Evolutionary conservation across 2,113 vertebrate species (phyloP), one percentile per base, ranked within the genome.

Genomic region (Cranoglanis bouderius): DNA sequence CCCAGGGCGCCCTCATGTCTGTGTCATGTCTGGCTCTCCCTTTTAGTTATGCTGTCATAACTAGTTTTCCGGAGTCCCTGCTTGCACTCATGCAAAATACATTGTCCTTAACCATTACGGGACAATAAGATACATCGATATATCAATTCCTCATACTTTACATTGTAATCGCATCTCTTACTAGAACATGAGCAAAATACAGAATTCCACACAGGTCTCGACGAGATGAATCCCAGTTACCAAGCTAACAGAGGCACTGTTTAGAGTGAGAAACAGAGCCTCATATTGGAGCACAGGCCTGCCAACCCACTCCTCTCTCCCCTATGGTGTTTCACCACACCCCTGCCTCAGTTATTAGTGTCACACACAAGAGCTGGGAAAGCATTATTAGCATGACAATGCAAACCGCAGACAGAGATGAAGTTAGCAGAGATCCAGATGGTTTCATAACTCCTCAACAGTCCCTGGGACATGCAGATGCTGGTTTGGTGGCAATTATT

Each of bases 321-420:
- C 77, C 85, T 83, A 82, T 82, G 65, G 75, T 67, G 85, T 88
- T 88, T 89, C 80, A 81, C 84, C 84, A 83, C 85, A 80, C 77
- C 77, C 32, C 63, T 87, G 77, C 82, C 72, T 90, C 67, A 83
- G 82, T 85, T 89, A 87, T 70, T 89, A 89, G 61, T 67, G 89
- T 89, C 84, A 85, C 82, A 89, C 55, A 85, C 63, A 81, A 87
- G 86, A 84, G 38, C 78, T 89, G 55, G 86, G 84, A 86, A 84
- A 40, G 80, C 83, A 81, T 92, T 92, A 92, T 88, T 85, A 89
- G 77, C 88, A 90, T 92, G 91, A 87, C 84, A 89, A 89, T 35
- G 86, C 61, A 86, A 89, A 89, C 88, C 86, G 16, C 91, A 91
- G 87, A 85, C 83, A 81, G 82, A 84, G 67, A 84, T 63, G 51